Conservation (phyloP, 2,113 vertebrate genomes). For the Ophthalmolycus amberensis region DNA sequence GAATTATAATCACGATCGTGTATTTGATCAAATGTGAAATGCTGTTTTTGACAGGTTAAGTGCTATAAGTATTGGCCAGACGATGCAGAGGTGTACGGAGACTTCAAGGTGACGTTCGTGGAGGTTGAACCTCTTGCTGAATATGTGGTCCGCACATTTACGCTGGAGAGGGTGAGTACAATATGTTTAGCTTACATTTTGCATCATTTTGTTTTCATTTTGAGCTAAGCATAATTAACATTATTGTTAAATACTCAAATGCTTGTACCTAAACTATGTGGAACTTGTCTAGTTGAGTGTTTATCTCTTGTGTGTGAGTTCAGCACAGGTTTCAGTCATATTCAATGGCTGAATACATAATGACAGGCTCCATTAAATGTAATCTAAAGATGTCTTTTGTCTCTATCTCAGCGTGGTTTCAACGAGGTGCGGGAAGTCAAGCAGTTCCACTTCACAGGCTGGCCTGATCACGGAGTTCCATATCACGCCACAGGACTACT, state of each 20-base stretch:
- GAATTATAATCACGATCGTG: not conserved
- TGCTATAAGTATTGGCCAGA: conserved; percentile 99
- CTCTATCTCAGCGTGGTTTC: conserved; percentile 89
- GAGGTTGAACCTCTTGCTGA: conserved; percentile 97
- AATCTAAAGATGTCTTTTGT: conserved; percentile 20
- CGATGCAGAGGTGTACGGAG: conserved; percentile 96
- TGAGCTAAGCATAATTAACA: not conserved
- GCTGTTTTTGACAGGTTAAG: conserved; percentile 87
- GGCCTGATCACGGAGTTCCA: conserved; percentile 98
- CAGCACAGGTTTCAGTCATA: not conserved
- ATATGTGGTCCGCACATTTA: conserved; percentile 97
- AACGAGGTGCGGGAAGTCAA: conserved; percentile 98
- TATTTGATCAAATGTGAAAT: not conserved
- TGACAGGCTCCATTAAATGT: not conserved
- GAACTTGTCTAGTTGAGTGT: not conserved
- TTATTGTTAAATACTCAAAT: not conserved
- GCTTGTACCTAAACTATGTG: not conserved
- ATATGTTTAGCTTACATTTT: not conserved
- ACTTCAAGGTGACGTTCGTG: conserved; percentile 97
- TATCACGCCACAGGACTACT: conserved; percentile 97
- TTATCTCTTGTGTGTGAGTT: not conserved
- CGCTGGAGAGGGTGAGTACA: conserved; percentile 92
- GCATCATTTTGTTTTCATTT: not conserved
- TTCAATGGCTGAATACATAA: not conserved
- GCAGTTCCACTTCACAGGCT: conserved; percentile 99